Evolutionary conservation across 2,888 invertebrate species (phyloP), one percentile per base, ranked within the genome.

Genomic region (Hoplodrina blanda): DNA sequence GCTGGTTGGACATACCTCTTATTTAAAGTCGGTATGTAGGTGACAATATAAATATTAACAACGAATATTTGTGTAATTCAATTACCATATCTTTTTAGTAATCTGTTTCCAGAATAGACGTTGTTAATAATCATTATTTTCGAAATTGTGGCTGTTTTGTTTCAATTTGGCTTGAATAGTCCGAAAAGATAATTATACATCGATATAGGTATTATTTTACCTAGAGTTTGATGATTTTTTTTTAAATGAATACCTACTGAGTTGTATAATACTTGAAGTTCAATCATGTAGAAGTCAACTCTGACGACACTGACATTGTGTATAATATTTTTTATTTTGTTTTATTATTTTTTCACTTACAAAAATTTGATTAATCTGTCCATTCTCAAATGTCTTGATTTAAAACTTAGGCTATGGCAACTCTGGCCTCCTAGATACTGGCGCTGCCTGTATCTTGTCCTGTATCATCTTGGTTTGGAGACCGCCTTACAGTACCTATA

Each of bases 1-100:
- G 8, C n/a, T 20, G 25, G 13, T 49, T 63, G 33, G 30, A 20
- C 15, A 64, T 53, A 64, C 41, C 37, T 64, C 25, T 33, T 57
- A 57, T 57, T 53, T 60, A 7, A 56, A 33, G 52, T 37, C 20
- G 52, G 52, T 76, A 78, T 79, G 57, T 79, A 79, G 80, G 78
- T 71, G 76, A 71, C 41, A 79, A 79, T 67, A 78, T 78, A 67
- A 78, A 79, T 78, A 78, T 67, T 71, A 62, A 79, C 66, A 67
- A 61, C 74, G 25, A 41, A 56, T 44, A 63, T 79, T 52, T 69
- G 76, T 71, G 60, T 79, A 78, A 79, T 79, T 78, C 15, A 59
- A 75, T 78, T 67, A 50, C 17, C 55, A 17, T 62, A 19, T 30
- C 52, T 75, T 76, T 70, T 59, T 50, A 50, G 76, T 55, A 11